phyloP scores from a whole-genome alignment of 2,113 vertebrate genomes.

The Athene cunicularia region DNA sequence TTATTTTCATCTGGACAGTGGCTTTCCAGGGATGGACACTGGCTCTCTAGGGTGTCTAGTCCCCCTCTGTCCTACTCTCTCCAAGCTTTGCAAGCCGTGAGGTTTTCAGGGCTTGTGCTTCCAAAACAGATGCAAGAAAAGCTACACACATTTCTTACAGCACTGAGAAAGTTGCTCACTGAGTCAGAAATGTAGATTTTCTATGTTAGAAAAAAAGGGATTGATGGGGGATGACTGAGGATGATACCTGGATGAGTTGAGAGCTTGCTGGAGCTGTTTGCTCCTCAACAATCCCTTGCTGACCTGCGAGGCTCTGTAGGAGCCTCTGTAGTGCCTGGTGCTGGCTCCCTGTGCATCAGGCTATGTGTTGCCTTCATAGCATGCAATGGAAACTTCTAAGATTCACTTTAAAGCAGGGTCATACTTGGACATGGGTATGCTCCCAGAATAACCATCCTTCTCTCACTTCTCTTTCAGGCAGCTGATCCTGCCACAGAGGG shows the following conservation, averaged over 20 bases:
- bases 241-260: neutral
- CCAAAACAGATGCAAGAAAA: neutral
- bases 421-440: fast-evolving
- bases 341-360: neutral
- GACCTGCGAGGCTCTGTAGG: neutral
- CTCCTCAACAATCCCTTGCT: neutral
- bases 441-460: neutral
- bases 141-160: fast-evolving
- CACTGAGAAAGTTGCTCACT: neutral
- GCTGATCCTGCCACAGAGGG: neutral
- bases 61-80: neutral
- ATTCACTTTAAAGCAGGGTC: neutral
- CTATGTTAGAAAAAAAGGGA: neutral
- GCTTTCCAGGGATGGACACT: neutral
- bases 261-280: neutral
- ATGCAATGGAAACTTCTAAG: neutral
- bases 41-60: neutral
- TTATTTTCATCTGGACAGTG: neutral
- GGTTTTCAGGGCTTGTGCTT: neutral
- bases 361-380: neutral
- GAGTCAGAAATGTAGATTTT: neutral
- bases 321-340: neutral
- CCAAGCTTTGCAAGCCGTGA: neutral
- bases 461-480: constrained; percentile 1
- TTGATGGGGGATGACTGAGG: neutral